phyloP scores from a whole-genome alignment of 92 coral and sea anemone species.

The Porites evermanni region DNA sequence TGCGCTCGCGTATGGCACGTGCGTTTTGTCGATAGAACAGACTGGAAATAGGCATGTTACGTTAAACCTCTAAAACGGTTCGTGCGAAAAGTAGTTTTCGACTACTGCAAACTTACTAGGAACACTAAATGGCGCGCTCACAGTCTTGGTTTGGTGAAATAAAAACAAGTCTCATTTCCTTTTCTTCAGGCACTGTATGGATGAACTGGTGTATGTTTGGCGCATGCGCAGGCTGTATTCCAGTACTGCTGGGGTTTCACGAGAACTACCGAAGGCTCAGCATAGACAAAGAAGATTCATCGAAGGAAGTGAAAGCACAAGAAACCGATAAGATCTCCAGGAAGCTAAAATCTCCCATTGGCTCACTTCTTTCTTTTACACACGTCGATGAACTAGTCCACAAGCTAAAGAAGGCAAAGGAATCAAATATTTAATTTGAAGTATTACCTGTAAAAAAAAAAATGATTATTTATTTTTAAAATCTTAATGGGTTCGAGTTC shows the following conservation, averaged over 20 bases:
- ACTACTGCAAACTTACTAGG: too few species aligned
- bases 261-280: conserved; percentile 93
- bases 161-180: background rate
- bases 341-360: conserved; percentile 40
- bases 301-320: background rate
- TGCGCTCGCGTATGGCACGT: too few species aligned
- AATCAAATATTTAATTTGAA: conserved; percentile 61
- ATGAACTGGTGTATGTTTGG: conserved; percentile 99
- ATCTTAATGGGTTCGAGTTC: background rate
- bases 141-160: too few species aligned
- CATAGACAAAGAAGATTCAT: conserved; percentile 68
- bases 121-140: too few species aligned
- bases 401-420: conserved; percentile 67
- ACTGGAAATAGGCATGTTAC: too few species aligned
- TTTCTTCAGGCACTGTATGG: conserved; percentile 90
- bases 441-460: background rate
- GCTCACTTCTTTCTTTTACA: conserved; percentile 67
- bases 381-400: conserved; percentile 71
- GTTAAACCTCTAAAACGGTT: too few species aligned
- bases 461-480: conserved; percentile 11
- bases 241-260: conserved; percentile 88
- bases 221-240: conserved; percentile 98
- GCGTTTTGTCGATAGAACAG: too few species aligned
- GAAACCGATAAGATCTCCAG: conserved; percentile 34
- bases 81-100: too few species aligned